Evolutionary conservation across 1,140 invertebrate genomes (phyloP).

Genomic region (Parasteatoda tepidariorum): DNA sequence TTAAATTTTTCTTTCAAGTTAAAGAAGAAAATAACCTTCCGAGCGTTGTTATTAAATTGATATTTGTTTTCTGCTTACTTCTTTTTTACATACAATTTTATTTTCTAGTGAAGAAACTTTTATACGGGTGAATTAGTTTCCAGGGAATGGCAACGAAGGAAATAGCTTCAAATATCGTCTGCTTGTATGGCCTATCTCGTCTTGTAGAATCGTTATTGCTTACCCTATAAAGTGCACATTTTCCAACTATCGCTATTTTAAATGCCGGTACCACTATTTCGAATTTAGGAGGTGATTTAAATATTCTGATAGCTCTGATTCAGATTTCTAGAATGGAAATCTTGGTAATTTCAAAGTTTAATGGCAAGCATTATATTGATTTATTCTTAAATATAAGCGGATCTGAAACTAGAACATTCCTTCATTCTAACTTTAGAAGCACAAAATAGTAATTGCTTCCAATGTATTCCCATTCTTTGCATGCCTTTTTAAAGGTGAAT

Average conservation of each 20-base stretch:
- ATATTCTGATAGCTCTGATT: constrained; percentile 30
- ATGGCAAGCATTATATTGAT: constrained; percentile 21
- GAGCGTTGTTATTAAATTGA: constrained; percentile 48
- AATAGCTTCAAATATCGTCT: background rate
- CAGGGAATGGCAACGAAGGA: constrained; percentile 27
- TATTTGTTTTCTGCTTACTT: constrained; percentile 31
- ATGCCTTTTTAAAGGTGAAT: no score
- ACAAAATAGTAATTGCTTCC: no score
- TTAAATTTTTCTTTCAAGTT: background rate
- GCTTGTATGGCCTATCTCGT: background rate
- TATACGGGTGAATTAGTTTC: constrained; percentile 40
- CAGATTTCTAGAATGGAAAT: constrained; percentile 16
- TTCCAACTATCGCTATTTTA: constrained; percentile 1
- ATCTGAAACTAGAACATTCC: no score
- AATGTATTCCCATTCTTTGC: no score
- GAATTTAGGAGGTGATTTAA: constrained; percentile 34
- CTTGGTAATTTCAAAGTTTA: constrained; percentile 15
- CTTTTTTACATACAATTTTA: constrained; percentile 19
- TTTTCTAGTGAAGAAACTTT: constrained; percentile 9
- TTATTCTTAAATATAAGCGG: background rate
- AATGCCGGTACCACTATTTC: constrained; percentile 9
- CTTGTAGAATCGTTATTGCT: constrained; percentile 18
- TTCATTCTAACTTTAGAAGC: no score
- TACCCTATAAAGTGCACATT: background rate
- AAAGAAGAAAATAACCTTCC: background rate